Evolutionary conservation across 2,797 vertebrate genomes (phyloP).

Genomic region (Muscicapa striata): DNA sequence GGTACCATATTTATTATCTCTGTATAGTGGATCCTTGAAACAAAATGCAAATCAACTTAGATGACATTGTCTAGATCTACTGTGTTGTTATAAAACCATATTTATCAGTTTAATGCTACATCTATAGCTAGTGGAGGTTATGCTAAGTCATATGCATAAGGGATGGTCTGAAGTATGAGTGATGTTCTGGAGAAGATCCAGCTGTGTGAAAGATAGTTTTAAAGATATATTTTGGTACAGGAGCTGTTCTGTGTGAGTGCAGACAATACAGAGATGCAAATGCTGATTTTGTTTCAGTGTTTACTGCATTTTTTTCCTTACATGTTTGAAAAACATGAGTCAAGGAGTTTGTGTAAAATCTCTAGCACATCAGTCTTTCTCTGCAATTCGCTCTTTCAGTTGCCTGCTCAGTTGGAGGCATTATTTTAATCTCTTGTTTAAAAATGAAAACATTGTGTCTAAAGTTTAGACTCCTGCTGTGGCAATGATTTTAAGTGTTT

Average conservation of each 20-base stretch:
- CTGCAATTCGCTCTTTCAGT: neutral
- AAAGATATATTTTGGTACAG: neutral
- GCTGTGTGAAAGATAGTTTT: neutral
- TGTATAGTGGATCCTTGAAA: neutral
- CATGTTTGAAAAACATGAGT: conserved; percentile 9
- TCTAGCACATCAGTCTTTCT: neutral
- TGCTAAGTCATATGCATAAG: neutral
- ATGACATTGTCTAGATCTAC: conserved; percentile 10
- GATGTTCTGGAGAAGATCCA: neutral
- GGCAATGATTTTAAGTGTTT: neutral
- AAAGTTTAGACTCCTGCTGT: neutral
- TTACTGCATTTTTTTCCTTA: neutral
- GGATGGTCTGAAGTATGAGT: neutral
- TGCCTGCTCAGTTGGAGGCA: conserved; percentile 4
- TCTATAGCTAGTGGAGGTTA: neutral
- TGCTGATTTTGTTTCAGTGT: conserved; percentile 8
- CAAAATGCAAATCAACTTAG: conserved; percentile 25
- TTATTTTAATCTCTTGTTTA: conserved; percentile 33
- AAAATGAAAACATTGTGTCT: conserved; percentile 31
- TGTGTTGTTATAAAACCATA: neutral
- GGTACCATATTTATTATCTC: conserved; percentile 22
- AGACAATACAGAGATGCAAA: neutral
- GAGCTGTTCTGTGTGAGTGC: neutral
- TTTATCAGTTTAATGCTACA: conserved; percentile 38
- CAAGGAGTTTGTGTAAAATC: neutral